Conservation (phyloP, 2,888 invertebrate species). For the Epistrophe grossulariae region DNA sequence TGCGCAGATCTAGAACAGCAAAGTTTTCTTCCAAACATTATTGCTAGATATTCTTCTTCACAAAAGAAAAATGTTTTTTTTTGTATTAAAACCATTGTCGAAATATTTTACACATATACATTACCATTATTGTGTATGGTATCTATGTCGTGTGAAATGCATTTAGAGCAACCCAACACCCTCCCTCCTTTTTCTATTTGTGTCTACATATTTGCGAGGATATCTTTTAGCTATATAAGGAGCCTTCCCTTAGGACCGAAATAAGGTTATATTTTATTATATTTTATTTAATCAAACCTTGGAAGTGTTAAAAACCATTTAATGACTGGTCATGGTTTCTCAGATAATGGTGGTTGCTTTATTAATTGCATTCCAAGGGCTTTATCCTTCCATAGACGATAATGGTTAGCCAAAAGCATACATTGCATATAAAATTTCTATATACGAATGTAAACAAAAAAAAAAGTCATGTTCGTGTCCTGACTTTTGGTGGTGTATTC, state of each 20-base stretch:
- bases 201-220: slow-evolving; percentile 16
- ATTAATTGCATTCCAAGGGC: slow-evolving; percentile 35
- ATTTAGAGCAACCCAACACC: slow-evolving; percentile 4
- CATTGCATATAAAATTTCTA: background rate
- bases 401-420: slow-evolving; percentile 2
- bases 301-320: slow-evolving; percentile 30
- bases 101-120: background rate
- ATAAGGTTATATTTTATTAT: slow-evolving; percentile 8
- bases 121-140: background rate
- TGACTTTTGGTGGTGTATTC: background rate
- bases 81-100: slow-evolving; percentile 4
- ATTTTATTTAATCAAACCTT: slow-evolving; percentile 32
- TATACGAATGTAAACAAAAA: background rate
- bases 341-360: background rate
- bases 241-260: slow-evolving; percentile 42
- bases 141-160: slow-evolving; percentile 8
- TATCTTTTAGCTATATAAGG: background rate
- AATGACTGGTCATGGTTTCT: slow-evolving; percentile 26
- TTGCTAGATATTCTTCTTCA: slow-evolving; percentile 24
- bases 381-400: slow-evolving; percentile 9
- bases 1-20: slow-evolving; percentile 39
- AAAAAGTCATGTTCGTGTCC: background rate
- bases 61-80: background rate
- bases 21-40: slow-evolving; percentile 26
- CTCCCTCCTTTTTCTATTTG: background rate